Percentiles rank a stretch among this genome's conserved stretches.
Evolutionary conservation across 2,797 vertebrate genomes (phyloP).

Genomic region (Cyclopterus lumpus): DNA sequence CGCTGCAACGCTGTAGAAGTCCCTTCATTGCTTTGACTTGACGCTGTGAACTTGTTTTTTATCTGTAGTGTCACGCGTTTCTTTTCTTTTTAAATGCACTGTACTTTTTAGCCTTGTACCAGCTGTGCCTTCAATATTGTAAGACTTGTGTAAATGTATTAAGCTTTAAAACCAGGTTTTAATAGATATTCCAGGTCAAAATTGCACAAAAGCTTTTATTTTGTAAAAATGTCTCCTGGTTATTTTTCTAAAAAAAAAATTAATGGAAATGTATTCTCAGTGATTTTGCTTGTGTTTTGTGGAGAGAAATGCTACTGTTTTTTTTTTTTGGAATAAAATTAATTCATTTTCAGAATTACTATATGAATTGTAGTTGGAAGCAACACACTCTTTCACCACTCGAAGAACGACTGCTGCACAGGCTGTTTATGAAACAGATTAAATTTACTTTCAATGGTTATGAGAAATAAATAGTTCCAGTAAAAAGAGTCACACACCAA

Average conservation of each 20-base stretch:
- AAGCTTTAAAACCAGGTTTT: slow-evolving; percentile 85
- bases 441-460: slow-evolving; percentile 87
- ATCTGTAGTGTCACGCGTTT: slow-evolving; percentile 64
- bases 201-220: slow-evolving; percentile 78
- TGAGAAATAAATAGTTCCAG: slow-evolving; percentile 91
- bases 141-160: slow-evolving; percentile 91
- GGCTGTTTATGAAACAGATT: slow-evolving; percentile 84
- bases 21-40: slow-evolving; percentile 57
- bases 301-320: slow-evolving; percentile 67
- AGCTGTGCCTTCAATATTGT: slow-evolving; percentile 94
- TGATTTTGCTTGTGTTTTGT: slow-evolving; percentile 86
- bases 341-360: slow-evolving; percentile 12
- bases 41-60: slow-evolving; percentile 89
- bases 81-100: slow-evolving; percentile 76
- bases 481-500: slow-evolving; percentile 85
- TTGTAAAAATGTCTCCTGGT: slow-evolving; percentile 52
- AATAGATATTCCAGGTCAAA: slow-evolving; percentile 84
- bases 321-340: slow-evolving; percentile 77
- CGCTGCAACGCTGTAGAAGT: slow-evolving; percentile 35
- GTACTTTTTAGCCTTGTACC: slow-evolving; percentile 87
- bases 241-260: slow-evolving; percentile 80
- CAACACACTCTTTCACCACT: neutral
- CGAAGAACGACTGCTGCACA: slow-evolving; percentile 57
- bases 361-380: neutral
- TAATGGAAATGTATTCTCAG: slow-evolving; percentile 84